phyloP scores from a whole-genome alignment of 1,140 invertebrate species.

The Atopsyche davidsoni region DNA sequence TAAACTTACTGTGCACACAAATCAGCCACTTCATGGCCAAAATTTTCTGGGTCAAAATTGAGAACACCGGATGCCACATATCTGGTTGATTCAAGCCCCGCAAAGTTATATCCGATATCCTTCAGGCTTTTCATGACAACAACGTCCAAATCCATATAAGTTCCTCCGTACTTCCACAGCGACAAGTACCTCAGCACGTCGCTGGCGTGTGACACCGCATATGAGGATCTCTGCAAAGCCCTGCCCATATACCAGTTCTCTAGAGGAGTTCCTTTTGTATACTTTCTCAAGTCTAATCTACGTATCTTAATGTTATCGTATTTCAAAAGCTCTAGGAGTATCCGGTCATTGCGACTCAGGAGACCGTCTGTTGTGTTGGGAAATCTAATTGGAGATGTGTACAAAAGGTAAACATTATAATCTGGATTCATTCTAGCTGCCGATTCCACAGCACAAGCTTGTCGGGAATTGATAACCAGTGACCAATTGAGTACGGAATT shows the following conservation, averaged over 20 bases:
- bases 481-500: constrained; percentile 1
- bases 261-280: constrained; percentile 46
- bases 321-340: constrained; percentile 34
- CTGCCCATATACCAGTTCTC: constrained; percentile 46
- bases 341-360: constrained; percentile 5
- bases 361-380: constrained; percentile 11
- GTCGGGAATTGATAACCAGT: constrained; percentile 39
- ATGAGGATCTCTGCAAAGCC: constrained; percentile 40
- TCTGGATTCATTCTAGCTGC: constrained; percentile 51
- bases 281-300: constrained; percentile 35
- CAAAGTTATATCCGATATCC: constrained; percentile 54
- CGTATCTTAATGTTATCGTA: constrained; percentile 44
- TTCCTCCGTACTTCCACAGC: constrained; percentile 56
- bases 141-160: constrained; percentile 66
- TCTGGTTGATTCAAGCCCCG: constrained; percentile 55
- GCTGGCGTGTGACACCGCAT: constrained; percentile 47
- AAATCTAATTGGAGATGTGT: constrained; percentile 36
- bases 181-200: constrained; percentile 51
- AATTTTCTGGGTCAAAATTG: constrained; percentile 49
- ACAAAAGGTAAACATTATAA: constrained; percentile 46
- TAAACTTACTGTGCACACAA: constrained; percentile 46
- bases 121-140: constrained; percentile 59
- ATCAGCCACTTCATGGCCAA: constrained; percentile 54
- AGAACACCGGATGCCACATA: constrained; percentile 61
- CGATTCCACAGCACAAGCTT: constrained; percentile 57